Conservation (phyloP, 2,888 invertebrate genomes). For the Busseola fusca region DNA sequence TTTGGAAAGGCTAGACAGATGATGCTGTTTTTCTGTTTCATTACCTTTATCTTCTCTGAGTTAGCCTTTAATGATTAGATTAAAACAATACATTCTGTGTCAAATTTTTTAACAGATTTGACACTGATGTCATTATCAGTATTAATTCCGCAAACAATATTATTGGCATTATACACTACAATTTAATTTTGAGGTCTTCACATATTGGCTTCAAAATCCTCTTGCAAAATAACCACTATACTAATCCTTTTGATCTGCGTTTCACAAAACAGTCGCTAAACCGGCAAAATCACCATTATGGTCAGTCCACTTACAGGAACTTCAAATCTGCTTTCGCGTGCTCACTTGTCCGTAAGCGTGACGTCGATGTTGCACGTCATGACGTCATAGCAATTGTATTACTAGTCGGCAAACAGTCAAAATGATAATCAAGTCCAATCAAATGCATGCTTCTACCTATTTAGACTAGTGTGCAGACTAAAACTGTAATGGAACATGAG, state of each 20-base stretch:
- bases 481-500: constrained; percentile 27
- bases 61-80: neutral
- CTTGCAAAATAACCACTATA: neutral
- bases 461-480: constrained; percentile 1
- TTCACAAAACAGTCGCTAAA: constrained; percentile 28
- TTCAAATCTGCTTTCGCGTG: constrained; percentile 43
- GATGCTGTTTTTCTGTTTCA: neutral
- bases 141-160: neutral
- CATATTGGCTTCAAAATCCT: constrained; percentile 13
- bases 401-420: constrained; percentile 74
- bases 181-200: constrained; percentile 13
- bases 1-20: too few relatives aligned
- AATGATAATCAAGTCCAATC: constrained; percentile 90
- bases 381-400: constrained; percentile 45
- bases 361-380: constrained; percentile 45
- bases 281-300: constrained; percentile 18
- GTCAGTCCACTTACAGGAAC: constrained; percentile 18
- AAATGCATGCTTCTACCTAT: constrained; percentile 83
- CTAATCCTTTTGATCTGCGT: constrained; percentile 35
- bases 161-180: neutral
- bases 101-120: neutral
- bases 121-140: neutral
- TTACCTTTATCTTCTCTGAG: neutral
- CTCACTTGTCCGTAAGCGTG: constrained; percentile 58
- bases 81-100: neutral